Base-by-base conservation (phyloP, 2,113 vertebrate species). In the Sander lucioperca region DNA sequence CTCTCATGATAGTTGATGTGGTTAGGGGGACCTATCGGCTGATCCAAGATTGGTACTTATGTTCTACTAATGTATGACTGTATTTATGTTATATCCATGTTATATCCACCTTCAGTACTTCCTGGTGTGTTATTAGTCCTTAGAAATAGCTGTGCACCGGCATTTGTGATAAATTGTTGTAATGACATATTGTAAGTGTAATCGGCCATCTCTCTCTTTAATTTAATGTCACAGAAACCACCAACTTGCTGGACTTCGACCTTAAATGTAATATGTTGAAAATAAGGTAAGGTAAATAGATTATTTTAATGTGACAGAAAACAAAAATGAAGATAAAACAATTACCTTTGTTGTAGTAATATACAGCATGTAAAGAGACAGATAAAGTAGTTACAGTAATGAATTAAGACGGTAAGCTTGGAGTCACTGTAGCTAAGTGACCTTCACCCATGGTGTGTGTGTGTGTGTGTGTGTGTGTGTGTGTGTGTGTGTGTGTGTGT, bases 351-450 rank as follows among this genome's bases (percentile, higher is more conserved):
- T 58, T 21, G 3, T 18, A 27, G 59, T 30, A 36, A 68, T 21
- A 59, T 7, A 25, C 27, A 65, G 43, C 33, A 6, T 39, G 36
- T 53, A 21, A 75, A 80, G 53, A 82, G 39, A 59, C 51, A 57
- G 66, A 77, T 57, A 7, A 72, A 66, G 61, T 47, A 43, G 74
- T 74, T 70, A 74, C 47, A 79, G 54, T 81, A 67, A 81, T 79
- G 33, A 79, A 74, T 70, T 69, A 61, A 68, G 79, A 84, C 75
- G 21, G 61, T 75, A 84, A 86, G 69, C 82, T 74, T 77, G 47
- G 23, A 72, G 80, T 82, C 19, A 8, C 77, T 66, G 66, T 45
- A 53, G 80, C 43, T 56, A 51, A 74, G 69, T 87, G 85, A 93
- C 85, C 82, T 91, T 88, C 83, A 83, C 56, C 59, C 61, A 73